Evolutionary conservation across 64 coral and sea anemone species (phyloP).

Genomic region (Cladopsammia gracilis): DNA sequence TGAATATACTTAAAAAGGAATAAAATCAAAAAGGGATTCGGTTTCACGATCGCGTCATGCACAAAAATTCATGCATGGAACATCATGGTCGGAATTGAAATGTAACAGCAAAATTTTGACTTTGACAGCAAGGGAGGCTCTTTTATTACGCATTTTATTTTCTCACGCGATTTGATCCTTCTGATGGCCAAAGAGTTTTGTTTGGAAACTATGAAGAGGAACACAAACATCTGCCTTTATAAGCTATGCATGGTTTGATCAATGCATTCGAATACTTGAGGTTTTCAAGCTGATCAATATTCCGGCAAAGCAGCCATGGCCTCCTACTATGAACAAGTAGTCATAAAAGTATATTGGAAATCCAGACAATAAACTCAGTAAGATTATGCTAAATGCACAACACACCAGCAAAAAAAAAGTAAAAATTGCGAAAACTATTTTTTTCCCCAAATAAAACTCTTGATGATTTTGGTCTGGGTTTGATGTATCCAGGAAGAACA

Average conservation of each 20-base stretch:
- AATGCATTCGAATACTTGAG: conserved; percentile 21
- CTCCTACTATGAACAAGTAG: conserved; percentile 1
- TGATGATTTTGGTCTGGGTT: not conserved
- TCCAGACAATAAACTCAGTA: conserved; percentile 37
- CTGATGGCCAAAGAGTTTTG: not conserved
- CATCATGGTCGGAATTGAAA: not conserved
- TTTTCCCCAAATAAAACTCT: too few species aligned
- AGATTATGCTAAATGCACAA: conserved; percentile 34
- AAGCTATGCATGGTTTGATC: conserved; percentile 17
- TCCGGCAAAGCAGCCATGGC: not conserved
- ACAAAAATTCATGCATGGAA: not conserved
- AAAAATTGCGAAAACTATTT: not conserved
- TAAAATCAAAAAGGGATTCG: not conserved
- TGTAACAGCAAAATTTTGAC: not conserved
- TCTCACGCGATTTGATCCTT: not conserved
- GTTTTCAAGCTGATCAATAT: conserved; percentile 30
- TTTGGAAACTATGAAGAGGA: not conserved
- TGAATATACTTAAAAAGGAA: not conserved
- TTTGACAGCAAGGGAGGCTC: not conserved
- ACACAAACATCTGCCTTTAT: conserved; percentile 29
- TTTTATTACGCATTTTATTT: conserved; percentile 10
- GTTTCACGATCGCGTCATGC: not conserved
- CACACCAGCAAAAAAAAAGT: not conserved
- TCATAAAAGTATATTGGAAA: not conserved
- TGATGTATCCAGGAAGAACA: conserved; percentile 17